Percentiles rank a stretch among this genome's conserved stretches.
Evolutionary conservation across 2,888 invertebrate genomes (phyloP).

Genomic region (Timandra comae): DNA sequence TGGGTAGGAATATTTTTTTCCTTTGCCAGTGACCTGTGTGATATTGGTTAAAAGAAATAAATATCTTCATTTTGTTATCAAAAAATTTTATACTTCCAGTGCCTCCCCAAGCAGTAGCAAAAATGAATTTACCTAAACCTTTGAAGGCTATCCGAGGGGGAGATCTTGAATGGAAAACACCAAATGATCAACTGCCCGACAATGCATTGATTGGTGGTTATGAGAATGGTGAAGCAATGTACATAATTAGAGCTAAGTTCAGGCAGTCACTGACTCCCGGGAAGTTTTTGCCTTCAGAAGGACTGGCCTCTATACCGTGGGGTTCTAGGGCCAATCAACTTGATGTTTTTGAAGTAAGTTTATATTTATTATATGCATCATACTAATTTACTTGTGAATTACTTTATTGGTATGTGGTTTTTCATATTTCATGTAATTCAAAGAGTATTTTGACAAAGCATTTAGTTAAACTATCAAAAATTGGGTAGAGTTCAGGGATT

Average conservation of each 20-base stretch:
- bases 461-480: no score
- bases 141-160: constrained; percentile 40
- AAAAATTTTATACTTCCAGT: no score
- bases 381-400: not conserved
- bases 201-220: constrained; percentile 82
- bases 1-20: no score
- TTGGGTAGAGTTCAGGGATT: no score
- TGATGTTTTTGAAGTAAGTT: constrained; percentile 80
- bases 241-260: constrained; percentile 82
- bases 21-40: no score
- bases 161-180: constrained; percentile 79
- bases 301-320: constrained; percentile 84
- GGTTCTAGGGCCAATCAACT: constrained; percentile 84
- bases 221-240: constrained; percentile 78
- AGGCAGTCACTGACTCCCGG: constrained; percentile 87
- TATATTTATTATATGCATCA: not conserved
- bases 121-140: constrained; percentile 7
- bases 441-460: no score
- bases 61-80: no score
- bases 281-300: constrained; percentile 83
- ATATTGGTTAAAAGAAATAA: no score
- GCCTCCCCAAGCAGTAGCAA: constrained; percentile 25
- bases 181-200: constrained; percentile 80
- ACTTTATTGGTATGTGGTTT: no score
- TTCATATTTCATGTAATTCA: no score